Evolutionary conservation across 2,113 vertebrate species (phyloP), one percentile per base, ranked within the genome.

Genomic region (Panurus biarmicus): DNA sequence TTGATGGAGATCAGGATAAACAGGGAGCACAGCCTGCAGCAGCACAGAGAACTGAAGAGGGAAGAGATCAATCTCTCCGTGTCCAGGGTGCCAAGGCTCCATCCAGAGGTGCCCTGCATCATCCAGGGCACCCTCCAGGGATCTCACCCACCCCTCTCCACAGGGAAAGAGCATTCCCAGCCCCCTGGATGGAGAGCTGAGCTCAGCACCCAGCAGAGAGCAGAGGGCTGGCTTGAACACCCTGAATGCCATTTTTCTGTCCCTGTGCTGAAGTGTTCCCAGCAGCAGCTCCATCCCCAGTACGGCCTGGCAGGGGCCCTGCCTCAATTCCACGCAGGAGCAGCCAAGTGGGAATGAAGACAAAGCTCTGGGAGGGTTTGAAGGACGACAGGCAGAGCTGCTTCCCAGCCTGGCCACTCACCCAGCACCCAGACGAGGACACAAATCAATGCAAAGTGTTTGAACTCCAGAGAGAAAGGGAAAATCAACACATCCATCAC

Each of bases 361-460:
- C 90, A 92, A 97, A 97, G 97, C 80, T 86, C 96, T 80, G 3
- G 65, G 42, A 87, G 87, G 79, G 22, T 95, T 95, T 97, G 97
- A 97, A 93, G 96, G 94, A 97, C 17, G 77, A 97, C 7, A 21
- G 93, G 93, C 89, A 90, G 62, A 72, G 87, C 95, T 64, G 83
- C 93, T 85, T 89, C 93, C 94, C 91, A 84, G 62, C 93, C 87
- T 18, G 94, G 93, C 87, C 28, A 12, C 96, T 97, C 96, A 40
- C 56, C 96, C 97, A 89, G 88, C 91, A 93, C 61, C 95, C 96
- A 96, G 96, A 96, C 11, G 5, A 95, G 96, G 96, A 86, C 96
- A 95, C 96, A 96, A 97, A 97, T 97, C 97, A 96, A 96, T 97
- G 97, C 97, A 97, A 94, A 96, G 93, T 78, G 92, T 88, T 91